phyloP scores from a whole-genome alignment of 2,113 vertebrate species.

The Phrynocephalus versicolor region DNA sequence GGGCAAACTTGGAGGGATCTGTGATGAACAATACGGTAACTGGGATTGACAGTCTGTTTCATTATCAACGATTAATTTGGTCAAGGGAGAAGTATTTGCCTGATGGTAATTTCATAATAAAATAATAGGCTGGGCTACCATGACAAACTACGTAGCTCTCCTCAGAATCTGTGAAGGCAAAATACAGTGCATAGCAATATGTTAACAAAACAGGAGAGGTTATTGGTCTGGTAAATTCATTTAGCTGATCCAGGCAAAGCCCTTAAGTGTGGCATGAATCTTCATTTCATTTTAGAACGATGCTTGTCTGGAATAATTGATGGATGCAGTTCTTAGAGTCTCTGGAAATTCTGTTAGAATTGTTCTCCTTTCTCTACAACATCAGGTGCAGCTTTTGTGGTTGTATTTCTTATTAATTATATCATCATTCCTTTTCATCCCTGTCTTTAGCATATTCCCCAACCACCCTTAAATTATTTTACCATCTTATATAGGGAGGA shows the following conservation, averaged over 20 bases:
- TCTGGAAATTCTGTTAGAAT: background rate
- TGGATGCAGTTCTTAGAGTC: background rate
- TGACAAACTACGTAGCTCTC: background rate
- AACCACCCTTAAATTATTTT: background rate
- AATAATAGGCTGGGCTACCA: conserved; percentile 11
- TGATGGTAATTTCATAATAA: conserved; percentile 20
- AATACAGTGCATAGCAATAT: background rate
- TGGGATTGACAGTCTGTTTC: conserved; percentile 46
- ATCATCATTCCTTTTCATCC: background rate
- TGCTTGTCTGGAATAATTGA: background rate
- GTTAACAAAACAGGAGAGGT: background rate
- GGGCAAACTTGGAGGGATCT: conserved; percentile 42
- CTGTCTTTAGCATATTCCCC: background rate
- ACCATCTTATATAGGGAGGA: background rate
- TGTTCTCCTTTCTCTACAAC: background rate
- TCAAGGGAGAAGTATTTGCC: conserved; percentile 9
- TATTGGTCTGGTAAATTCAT: background rate
- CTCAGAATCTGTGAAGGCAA: conserved; percentile 5
- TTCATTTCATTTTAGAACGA: background rate
- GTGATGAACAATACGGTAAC: conserved; percentile 33
- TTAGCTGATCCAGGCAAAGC: background rate
- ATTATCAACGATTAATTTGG: conserved; percentile 42
- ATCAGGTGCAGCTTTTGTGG: background rate
- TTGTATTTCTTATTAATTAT: background rate
- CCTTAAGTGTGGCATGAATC: background rate